Evolutionary conservation across 2,797 vertebrate genomes (phyloP), one percentile per base, ranked within the genome.

Genomic region (Sparus aurata): DNA sequence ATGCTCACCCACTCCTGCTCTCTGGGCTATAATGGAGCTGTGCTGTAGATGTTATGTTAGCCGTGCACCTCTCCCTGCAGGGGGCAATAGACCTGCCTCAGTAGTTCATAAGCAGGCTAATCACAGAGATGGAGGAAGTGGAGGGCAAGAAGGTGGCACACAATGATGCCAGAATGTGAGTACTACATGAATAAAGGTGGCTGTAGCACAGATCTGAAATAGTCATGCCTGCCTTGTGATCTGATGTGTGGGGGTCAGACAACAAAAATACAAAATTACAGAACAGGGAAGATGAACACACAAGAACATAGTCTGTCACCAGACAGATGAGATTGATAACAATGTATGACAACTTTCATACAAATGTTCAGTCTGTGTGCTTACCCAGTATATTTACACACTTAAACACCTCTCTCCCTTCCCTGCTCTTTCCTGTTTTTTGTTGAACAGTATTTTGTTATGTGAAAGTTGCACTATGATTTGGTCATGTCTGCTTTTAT

Each of bases 1-100:
- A 96, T 97, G 94, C 88, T 99, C 60, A 99, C 98, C n/a, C 98
- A 99, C 16, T 95, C 98, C 85, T 99, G 97, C 90, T 98, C 98
- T 66, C 90, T 99, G 93, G 98, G 98, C 52, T 99, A 99, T 79
- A 99, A 99, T 0, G 98, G 98, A 0, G 98, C 98, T 20, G 94
- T 98, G 76, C 94, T 99, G 83, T 98, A 99, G 93, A 97, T 97
- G 0, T 88, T 99, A 97, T 97, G 0, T 88, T 99, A 82, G 98
- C 98, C 0, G 97, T 99, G 85, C 97, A 99, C 82, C 95, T 97
- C 6, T 97, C 98, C 2, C 91, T 99, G 75, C 97, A 97, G 88
- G 98, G 97, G 2, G 96, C 95, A 1, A 92, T 96, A 30, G 95
- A 95, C 57, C 50, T 91, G 43, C 96, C 95, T 23, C 95, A 97